Evolutionary conservation across 1,140 invertebrate genomes (phyloP), one percentile per base, ranked within the genome.

Genomic region (Phortica variegata): DNA sequence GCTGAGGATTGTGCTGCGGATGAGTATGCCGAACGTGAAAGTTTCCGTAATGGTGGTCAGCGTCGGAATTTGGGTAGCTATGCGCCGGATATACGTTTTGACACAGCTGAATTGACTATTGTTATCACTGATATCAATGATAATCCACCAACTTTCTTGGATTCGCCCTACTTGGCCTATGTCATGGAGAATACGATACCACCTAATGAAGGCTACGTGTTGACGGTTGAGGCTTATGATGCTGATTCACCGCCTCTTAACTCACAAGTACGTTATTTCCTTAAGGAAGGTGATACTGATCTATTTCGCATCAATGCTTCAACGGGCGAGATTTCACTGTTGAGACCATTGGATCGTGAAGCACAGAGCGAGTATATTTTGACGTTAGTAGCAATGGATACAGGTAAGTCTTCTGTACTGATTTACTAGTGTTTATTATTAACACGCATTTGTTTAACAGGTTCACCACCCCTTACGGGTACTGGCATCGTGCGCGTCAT

Each of bases 131-230:
- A 98, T 78, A 89, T 97, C 56, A 97, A 98, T 77, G 95, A 98
- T 78, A 95, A 95, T 68, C 85, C 90, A 6, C 95, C 95, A 1
- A 87, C 90, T 1, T 97, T 98, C 72, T 77, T 91, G 29, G 87
- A 91, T 77, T 95, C 91, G 0, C 91, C 92, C 0, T 97, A 97
- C 73, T 75, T 91, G 47, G 91, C 91, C 0, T 87, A 91, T 65
- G 89, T 97, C n/a, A 88, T 91, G 83, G 95, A 97, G 78, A 93
- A 94, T 66, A 83, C 88, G 48, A 82, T 91, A 21, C 87, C 88
- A 16, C 86, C 87, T 1, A 84, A 85, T 54, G 83, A 81, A 23
- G 87, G 87, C 36, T 89, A 88, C 66, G 84, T 95, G 36, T 83
- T 88, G 32, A 86, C 87, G 52, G 88, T 95, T 8, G 83, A 85